phyloP scores from a whole-genome alignment of 2,888 invertebrate genomes.

The Scaptomyza cyrtandrae region DNA sequence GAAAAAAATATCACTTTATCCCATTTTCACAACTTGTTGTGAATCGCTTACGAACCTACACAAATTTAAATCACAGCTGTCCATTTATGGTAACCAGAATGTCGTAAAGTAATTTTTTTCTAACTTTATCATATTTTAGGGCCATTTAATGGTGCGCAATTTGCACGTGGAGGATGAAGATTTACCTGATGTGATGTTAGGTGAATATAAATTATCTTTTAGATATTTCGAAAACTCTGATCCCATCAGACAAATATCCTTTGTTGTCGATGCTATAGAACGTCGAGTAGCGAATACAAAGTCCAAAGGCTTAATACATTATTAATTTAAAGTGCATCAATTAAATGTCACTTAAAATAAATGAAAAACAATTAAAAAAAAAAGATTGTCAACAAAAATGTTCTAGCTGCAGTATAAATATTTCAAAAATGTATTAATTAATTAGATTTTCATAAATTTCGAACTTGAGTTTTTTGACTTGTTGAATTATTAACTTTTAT shows the following conservation, averaged over 20 bases:
- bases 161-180: not conserved
- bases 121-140: not conserved
- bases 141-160: slow-evolving; percentile 15
- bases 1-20: slow-evolving; percentile 1
- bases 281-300: not conserved
- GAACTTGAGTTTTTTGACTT: too few relatives aligned
- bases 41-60: slow-evolving; percentile 1
- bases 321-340: not conserved
- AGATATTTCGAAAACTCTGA: slow-evolving; percentile 7
- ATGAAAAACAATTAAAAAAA: not conserved
- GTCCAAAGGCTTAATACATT: not conserved
- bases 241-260: not conserved
- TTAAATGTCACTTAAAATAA: not conserved
- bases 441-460: too few relatives aligned
- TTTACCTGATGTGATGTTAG: not conserved
- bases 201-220: slow-evolving; percentile 14
- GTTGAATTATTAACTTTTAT: not conserved
- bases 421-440: too few relatives aligned
- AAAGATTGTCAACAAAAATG: not conserved
- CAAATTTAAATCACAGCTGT: slow-evolving; percentile 51
- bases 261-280: slow-evolving; percentile 1
- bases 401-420: too few relatives aligned
- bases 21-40: not conserved
- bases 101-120: not conserved
- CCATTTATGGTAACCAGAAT: slow-evolving; percentile 26